phyloP scores from a whole-genome alignment of 2,113 vertebrate genomes.

The Sylvia atricapilla region DNA sequence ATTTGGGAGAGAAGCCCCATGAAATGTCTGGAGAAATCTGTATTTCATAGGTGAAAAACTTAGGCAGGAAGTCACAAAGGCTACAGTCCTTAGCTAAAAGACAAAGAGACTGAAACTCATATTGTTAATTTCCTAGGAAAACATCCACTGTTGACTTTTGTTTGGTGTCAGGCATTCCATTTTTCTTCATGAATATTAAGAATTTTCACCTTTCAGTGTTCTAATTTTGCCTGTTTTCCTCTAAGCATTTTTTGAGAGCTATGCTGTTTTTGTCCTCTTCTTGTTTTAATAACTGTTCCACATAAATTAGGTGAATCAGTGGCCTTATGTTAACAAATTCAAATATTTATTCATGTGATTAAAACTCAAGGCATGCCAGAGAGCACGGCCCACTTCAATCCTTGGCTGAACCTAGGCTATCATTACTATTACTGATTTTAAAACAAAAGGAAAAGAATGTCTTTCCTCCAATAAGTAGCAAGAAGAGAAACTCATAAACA shows the following conservation, averaged over 20 bases:
- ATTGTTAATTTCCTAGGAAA: not conserved
- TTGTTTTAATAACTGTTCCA: not conserved
- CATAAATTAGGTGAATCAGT: not conserved
- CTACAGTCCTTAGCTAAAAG: not conserved
- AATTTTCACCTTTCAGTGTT: not conserved
- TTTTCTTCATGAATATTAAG: not conserved
- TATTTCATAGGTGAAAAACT: not conserved
- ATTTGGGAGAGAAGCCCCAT: not conserved
- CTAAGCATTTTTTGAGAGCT: not conserved
- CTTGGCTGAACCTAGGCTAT: constrained; percentile 3
- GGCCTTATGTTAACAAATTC: not conserved
- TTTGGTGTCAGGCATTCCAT: not conserved
- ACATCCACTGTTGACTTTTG: not conserved
- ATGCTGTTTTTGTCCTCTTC: not conserved
- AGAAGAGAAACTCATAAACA: not conserved
- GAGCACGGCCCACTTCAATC: not conserved
- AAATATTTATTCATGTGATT: constrained; percentile 1
- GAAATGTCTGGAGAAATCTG: not conserved
- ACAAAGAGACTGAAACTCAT: not conserved
- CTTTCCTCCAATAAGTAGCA: not conserved
- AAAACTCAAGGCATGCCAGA: not conserved
- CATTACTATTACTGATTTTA: not conserved
- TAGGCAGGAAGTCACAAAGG: not conserved
- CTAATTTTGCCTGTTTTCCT: not conserved
- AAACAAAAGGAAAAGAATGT: not conserved